A percentile compares a stretch with the other conserved stretches of the same genome.
Conservation (phyloP, 2,113 vertebrate species). For the Desmodus rotundus region DNA sequence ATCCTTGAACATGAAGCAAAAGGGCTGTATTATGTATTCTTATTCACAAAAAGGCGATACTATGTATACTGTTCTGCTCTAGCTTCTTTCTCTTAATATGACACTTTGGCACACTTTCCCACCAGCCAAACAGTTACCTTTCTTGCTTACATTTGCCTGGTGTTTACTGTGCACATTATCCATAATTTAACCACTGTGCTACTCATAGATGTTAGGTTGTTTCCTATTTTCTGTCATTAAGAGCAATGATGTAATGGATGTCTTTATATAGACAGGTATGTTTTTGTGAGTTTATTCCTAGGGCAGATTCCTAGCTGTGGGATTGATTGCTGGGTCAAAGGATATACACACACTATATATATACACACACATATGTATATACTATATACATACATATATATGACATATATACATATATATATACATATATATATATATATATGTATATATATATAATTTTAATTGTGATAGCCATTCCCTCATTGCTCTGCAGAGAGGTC, state of each 20-base stretch:
- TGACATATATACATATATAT: background rate
- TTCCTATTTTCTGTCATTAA: background rate
- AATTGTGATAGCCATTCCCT: background rate
- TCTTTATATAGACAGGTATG: background rate
- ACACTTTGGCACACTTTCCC: background rate
- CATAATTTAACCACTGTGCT: background rate
- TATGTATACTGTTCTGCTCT: background rate
- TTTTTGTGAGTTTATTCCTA: background rate
- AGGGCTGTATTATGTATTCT: background rate
- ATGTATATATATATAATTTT: background rate
- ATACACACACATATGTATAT: background rate
- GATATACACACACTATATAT: too few species aligned
- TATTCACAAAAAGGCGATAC: background rate
- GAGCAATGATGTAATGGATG: background rate
- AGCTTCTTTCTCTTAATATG: background rate
- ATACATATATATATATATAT: background rate
- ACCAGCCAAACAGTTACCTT: background rate
- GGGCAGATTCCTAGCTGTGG: background rate
- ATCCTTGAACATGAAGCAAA: background rate
- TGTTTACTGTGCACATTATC: background rate
- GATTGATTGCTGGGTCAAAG: background rate
- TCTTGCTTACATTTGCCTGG: background rate
- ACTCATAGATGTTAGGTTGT: background rate
- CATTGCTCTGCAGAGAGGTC: background rate
- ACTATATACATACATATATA: background rate